phyloP scores from a whole-genome alignment of 1,140 invertebrate species.

The Glomeris maerens region DNA sequence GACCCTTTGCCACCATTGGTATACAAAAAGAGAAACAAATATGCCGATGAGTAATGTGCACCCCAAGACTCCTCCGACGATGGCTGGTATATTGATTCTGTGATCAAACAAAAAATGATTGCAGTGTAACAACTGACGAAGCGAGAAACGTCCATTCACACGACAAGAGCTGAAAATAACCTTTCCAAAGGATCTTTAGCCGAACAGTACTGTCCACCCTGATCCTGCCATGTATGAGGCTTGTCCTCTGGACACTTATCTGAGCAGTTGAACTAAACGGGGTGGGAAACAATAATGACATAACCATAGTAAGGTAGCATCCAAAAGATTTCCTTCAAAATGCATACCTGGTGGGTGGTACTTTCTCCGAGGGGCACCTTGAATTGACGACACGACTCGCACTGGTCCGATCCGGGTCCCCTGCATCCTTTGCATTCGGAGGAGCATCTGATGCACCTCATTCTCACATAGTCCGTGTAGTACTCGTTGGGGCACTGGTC shows the following conservation, averaged over 20 bases:
- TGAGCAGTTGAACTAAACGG: constrained; percentile 82
- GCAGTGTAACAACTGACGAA: no score
- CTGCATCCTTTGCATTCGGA: constrained; percentile 67
- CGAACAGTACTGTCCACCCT: constrained; percentile 56
- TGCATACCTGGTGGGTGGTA: constrained; percentile 2
- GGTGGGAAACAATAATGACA: no score
- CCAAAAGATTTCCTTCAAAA: neutral
- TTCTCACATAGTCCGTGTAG: constrained; percentile 55
- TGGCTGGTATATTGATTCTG: no score
- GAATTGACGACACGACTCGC: constrained; percentile 66
- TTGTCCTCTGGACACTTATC: constrained; percentile 59
- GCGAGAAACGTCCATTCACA: no score
- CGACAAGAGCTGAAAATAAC: no score
- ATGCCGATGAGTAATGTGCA: constrained; percentile 47
- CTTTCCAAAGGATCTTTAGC: constrained; percentile 25
- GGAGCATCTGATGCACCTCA: constrained; percentile 45
- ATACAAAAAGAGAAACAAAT: constrained; percentile 46
- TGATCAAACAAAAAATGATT: no score
- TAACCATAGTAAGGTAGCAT: neutral
- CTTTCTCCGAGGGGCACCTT: constrained; percentile 52
- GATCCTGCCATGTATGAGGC: constrained; percentile 61
- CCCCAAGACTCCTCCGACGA: constrained; percentile 45
- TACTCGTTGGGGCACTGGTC: constrained; percentile 73
- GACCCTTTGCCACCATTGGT: constrained; percentile 52
- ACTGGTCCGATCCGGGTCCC: constrained; percentile 61